Percentiles rank a stretch among this genome's conserved stretches.
These are phyloP conservation scores for Callyntrura guangdongensis DNA, from an alignment of 2,888 invertebrate genomes.

Conservation along the genomic window DNA sequence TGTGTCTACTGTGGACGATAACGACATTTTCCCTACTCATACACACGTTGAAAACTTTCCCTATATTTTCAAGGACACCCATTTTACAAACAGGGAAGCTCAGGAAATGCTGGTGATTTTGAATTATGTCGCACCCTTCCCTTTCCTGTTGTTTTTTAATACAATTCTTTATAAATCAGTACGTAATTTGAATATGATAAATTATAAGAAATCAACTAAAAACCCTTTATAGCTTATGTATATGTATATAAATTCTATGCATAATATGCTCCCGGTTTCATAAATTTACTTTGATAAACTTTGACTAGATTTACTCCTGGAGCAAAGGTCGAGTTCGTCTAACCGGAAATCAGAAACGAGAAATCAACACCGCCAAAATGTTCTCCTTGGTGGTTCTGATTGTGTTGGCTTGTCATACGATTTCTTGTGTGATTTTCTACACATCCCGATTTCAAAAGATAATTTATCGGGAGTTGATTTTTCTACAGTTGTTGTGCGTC, in stretches of 20 bases:
- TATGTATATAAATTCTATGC: background rate
- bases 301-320: constrained; percentile 59
- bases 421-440: constrained; percentile 57
- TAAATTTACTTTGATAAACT: constrained; percentile 12
- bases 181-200: too few relatives aligned
- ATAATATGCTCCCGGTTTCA: too few relatives aligned
- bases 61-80: constrained; percentile 62
- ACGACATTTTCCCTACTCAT: constrained; percentile 33
- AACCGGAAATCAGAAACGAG: constrained; percentile 23
- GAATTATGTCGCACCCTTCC: constrained; percentile 63
- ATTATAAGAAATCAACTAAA: background rate
- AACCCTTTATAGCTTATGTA: background rate
- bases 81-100: constrained; percentile 21
- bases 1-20: constrained; percentile 43
- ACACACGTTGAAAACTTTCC: constrained; percentile 51
- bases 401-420: constrained; percentile 30
- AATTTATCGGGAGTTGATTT: constrained; percentile 49
- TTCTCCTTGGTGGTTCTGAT: constrained; percentile 47
- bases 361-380: constrained; percentile 65
- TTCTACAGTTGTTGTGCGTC: constrained; percentile 34
- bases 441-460: background rate
- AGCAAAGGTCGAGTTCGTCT: constrained; percentile 5
- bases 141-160: constrained; percentile 54
- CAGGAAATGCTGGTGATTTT: constrained; percentile 12
- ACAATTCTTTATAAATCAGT: constrained; percentile 63